These are phyloP conservation scores for Sinodicranocentrus sp. DNA, from an alignment of 2,888 invertebrate species.

Conservation along the genomic window DNA sequence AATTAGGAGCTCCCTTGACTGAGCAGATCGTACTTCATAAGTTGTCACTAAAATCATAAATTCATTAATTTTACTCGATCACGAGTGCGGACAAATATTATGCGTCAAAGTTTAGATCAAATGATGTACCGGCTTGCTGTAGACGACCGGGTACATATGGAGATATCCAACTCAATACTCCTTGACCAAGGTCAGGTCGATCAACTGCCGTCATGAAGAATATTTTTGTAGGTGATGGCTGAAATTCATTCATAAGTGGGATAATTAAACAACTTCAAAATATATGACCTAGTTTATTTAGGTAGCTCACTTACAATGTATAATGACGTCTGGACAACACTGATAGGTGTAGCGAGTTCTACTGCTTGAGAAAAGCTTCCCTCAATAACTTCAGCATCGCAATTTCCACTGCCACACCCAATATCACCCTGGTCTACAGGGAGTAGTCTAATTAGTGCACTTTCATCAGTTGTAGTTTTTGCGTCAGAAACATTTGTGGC, in stretches of 20 bases:
- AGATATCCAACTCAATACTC: slow-evolving; percentile 24
- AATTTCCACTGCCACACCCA: slow-evolving; percentile 15
- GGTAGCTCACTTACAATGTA: background rate
- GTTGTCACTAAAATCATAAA: slow-evolving; percentile 23
- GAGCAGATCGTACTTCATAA: slow-evolving; percentile 37
- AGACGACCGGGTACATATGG: slow-evolving; percentile 14
- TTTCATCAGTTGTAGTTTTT: background rate
- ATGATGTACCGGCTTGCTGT: no score
- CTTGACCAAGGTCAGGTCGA: background rate
- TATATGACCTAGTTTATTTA: no score
- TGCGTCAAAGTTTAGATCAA: background rate
- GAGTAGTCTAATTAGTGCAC: background rate
- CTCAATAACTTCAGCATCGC: background rate
- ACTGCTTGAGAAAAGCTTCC: background rate
- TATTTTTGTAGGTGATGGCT: slow-evolving; percentile 36
- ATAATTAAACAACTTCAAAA: background rate
- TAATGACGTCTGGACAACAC: background rate
- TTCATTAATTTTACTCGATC: no score
- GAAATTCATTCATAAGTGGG: background rate
- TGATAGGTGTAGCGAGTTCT: slow-evolving; percentile 54
- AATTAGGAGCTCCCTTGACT: background rate
- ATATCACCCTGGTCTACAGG: slow-evolving; percentile 37
- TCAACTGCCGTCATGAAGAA: background rate
- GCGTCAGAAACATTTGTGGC: background rate
- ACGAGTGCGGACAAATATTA: background rate